These are phyloP conservation scores for Aphrocallistes beatrix DNA, from an alignment of 37 sponge, comb jelly and placozoan genomes.

Conservation along the genomic window DNA sequence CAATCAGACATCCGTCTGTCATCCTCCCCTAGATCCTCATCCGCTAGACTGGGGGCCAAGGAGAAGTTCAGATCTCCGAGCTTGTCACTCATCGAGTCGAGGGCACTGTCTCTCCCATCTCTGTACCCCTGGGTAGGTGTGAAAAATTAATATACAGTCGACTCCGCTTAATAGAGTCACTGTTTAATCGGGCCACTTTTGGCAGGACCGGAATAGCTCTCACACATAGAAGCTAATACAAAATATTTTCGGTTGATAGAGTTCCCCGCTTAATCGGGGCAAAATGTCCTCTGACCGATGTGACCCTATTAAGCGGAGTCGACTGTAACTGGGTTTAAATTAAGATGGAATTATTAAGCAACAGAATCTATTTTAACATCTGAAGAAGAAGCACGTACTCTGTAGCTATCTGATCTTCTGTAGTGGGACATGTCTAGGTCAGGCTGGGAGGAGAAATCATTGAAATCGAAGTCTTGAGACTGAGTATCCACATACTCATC, in stretches of 20 bases:
- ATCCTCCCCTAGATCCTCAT: not conserved
- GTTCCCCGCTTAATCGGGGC: too few species aligned
- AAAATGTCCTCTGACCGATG: too few species aligned
- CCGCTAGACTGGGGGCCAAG: not conserved
- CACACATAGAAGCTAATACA: too few species aligned
- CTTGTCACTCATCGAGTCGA: not conserved
- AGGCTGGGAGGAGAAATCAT: not conserved
- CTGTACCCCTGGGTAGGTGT: not conserved
- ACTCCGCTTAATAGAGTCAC: too few species aligned
- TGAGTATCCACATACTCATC: not conserved
- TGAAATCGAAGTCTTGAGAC: not conserved
- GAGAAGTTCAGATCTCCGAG: not conserved
- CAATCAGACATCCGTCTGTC: constrained; percentile 1
- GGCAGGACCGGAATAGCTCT: too few species aligned
- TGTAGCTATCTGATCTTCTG: not conserved
- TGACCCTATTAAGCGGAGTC: too few species aligned
- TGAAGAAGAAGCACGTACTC: too few species aligned
- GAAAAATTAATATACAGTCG: not conserved
- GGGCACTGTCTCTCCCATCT: not conserved
- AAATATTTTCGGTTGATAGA: too few species aligned
- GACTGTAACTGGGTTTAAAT: too few species aligned
- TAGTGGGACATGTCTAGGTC: not conserved
- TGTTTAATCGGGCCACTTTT: too few species aligned
- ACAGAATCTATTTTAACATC: too few species aligned
- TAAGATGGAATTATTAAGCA: too few species aligned